Evolutionary conservation across 2,797 vertebrate genomes (phyloP).

Genomic region (Chiloscyllium punctatum): DNA sequence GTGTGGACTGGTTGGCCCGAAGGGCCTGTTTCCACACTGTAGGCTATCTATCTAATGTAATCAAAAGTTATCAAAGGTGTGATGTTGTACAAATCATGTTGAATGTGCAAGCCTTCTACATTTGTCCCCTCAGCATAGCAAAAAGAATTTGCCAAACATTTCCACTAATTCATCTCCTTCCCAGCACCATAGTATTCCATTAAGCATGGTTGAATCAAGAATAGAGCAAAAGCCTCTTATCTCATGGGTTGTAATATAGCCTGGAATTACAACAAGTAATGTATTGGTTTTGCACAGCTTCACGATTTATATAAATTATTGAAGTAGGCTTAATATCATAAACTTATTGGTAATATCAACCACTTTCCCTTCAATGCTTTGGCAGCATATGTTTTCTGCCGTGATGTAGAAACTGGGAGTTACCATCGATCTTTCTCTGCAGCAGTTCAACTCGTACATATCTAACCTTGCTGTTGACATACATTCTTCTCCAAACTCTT

Average conservation of each 20-base stretch:
- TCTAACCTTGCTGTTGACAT: conserved; percentile 55
- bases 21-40: no score
- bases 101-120: not conserved
- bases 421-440: conserved; percentile 55
- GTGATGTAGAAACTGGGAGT: conserved; percentile 54
- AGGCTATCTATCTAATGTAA: no score
- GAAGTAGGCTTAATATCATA: not conserved
- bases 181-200: not conserved
- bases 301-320: not conserved
- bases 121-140: not conserved
- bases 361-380: conserved; percentile 58
- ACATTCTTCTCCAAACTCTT: conserved; percentile 40
- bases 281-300: not conserved
- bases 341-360: not conserved
- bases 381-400: conserved; percentile 57
- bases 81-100: not conserved
- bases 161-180: not conserved
- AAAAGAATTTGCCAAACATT: not conserved
- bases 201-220: not conserved
- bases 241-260: not conserved
- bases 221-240: not conserved
- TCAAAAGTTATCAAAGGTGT: not conserved
- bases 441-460: conserved; percentile 49
- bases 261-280: not conserved
- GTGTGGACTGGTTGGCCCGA: no score